Evolutionary conservation across 92 coral and sea anemone species (phyloP).

Genomic region (Bergia puertoricense): DNA sequence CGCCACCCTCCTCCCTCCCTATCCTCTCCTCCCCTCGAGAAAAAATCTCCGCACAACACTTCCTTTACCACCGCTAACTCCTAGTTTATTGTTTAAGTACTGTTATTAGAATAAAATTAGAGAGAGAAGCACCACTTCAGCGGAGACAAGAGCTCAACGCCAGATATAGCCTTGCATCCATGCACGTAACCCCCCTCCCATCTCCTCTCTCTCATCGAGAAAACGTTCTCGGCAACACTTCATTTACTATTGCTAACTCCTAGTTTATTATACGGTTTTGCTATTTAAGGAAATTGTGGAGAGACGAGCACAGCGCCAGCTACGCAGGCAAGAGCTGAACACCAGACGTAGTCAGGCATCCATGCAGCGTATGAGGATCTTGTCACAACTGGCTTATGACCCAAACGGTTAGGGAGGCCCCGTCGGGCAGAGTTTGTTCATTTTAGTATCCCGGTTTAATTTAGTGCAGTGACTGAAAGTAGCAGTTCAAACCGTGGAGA

Average conservation of each 20-base stretch:
- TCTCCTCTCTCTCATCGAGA: not conserved
- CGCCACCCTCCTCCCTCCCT: no score
- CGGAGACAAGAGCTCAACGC: slow-evolving; percentile 86
- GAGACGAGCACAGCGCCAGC: slow-evolving; percentile 90
- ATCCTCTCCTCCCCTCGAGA: not conserved
- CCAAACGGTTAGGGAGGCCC: slow-evolving; percentile 79
- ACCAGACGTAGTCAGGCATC: slow-evolving; percentile 97
- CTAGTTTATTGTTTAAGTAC: not conserved
- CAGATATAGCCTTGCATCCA: no score
- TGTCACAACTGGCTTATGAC: slow-evolving; percentile 94
- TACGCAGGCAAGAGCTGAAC: slow-evolving; percentile 88
- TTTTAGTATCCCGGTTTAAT: no score
- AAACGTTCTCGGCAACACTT: not conserved
- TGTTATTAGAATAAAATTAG: slow-evolving; percentile 69
- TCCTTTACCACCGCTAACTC: not conserved
- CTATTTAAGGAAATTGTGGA: slow-evolving; percentile 81
- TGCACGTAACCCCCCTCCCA: no score
- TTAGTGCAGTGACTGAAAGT: not conserved
- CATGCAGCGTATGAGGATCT: slow-evolving; percentile 91
- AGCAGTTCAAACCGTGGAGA: not conserved
- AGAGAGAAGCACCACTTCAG: slow-evolving; percentile 86
- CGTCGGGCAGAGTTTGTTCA: not conserved
- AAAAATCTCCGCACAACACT: no score
- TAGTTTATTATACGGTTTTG: not conserved
- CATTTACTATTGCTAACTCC: not conserved